Evolutionary conservation across 2,888 invertebrate species (phyloP).

Genomic region (Tanytarsus gracilentus): DNA sequence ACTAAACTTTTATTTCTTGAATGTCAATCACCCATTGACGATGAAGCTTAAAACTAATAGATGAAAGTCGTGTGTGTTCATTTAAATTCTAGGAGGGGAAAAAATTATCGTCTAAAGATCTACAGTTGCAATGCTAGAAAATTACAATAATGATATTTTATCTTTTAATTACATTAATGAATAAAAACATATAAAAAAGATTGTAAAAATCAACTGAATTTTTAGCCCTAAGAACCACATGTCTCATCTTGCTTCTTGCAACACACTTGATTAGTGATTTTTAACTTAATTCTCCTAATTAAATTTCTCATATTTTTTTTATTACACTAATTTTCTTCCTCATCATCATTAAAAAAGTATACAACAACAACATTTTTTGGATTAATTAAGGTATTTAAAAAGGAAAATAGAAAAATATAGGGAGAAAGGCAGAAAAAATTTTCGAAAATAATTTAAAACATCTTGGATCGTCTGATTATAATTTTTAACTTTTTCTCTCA

Average conservation of each 20-base stretch:
- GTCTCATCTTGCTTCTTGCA: background rate
- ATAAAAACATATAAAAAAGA: background rate
- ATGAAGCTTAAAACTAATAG: too few relatives aligned
- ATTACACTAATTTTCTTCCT: too few relatives aligned
- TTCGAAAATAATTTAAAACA: too few relatives aligned
- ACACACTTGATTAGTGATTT: background rate
- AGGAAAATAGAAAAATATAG: background rate
- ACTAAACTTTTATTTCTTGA: background rate
- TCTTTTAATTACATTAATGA: background rate
- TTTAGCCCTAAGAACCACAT: background rate
- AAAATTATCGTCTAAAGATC: constrained; percentile 12
- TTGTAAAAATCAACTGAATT: constrained; percentile 1
- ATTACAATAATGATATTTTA: background rate
- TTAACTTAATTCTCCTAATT: too few relatives aligned
- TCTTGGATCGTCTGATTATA: too few relatives aligned
- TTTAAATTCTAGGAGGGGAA: too few relatives aligned
- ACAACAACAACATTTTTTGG: background rate
- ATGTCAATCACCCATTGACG: constrained; percentile 2
- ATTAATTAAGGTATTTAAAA: background rate
- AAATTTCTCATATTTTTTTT: too few relatives aligned
- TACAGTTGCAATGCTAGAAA: background rate
- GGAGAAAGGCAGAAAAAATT: too few relatives aligned
- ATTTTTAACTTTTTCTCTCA: too few relatives aligned
- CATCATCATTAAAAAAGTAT: background rate
- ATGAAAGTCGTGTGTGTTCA: too few relatives aligned